Base-by-base conservation (phyloP, 2,113 vertebrate genomes). In the Mustela lutreola region DNA sequence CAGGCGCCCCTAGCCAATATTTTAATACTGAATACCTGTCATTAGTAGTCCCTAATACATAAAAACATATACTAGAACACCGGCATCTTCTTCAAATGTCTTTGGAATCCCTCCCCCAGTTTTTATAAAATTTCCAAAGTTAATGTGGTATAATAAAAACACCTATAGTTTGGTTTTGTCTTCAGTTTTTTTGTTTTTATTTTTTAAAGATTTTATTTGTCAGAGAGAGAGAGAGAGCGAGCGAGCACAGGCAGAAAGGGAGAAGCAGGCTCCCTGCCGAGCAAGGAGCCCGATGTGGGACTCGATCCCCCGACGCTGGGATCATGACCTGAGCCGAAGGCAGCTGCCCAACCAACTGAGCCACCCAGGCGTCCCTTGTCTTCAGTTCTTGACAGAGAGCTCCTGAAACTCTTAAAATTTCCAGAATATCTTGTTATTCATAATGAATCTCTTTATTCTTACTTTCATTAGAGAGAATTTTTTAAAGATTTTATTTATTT, bases 21-120 rank as follows among this genome's bases (percentile, higher is more conserved):
- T 94, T 96, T 67, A 95, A 95, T 80, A 93, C 7, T 36, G n/a
- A 97, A 83, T 96, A 91, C 4, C 3, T 76, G 10, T 70, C 48
- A 87, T 78, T 65, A 71, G 11, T 33, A 92, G 78, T 48, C 88
- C 60, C 24, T 84, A 89, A 88, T 11, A 95, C 12, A 39, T 39
- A 85, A 92, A 84, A 89, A n/a, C 31, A 87, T 31, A 60, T 3
- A 56, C 28, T 21, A 81, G 19, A 92, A 95, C n/a, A 33, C 11
- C 88, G 18, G 7, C 19, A 89, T 91, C 45, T 84, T 91, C 45
- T 80, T 85, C 39, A 88, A 70, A n/a, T 71, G 16, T 50, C 63
- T 97, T 93, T 93, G 76, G 24, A 36, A 65, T 39, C 39, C 65
- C 53, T 22, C 10, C 14, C 14, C 4, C 78, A 70, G 3, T 90